Evolutionary conservation across 2,113 vertebrate species (phyloP).

Genomic region (Rhea pennata): DNA sequence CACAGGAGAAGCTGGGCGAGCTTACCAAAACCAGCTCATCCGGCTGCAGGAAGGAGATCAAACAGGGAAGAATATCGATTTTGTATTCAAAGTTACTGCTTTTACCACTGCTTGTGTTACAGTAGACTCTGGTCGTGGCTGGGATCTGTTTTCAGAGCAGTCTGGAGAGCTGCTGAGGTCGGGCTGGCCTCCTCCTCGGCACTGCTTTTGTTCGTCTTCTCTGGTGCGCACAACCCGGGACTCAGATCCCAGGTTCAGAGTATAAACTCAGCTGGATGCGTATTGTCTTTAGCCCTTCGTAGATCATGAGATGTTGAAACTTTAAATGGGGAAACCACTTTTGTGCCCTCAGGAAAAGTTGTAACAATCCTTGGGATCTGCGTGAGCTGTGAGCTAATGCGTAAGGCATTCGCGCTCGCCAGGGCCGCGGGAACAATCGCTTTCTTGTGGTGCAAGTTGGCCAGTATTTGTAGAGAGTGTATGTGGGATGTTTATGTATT

Average conservation of each 20-base stretch:
- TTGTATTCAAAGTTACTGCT: background rate
- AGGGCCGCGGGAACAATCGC: background rate
- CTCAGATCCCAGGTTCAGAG: background rate
- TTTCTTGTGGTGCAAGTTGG: background rate
- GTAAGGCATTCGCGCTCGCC: background rate
- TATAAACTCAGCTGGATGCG: rapidly evolving
- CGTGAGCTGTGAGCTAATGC: background rate
- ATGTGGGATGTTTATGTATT: rapidly evolving
- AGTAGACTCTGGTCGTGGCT: background rate
- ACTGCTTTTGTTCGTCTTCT: background rate
- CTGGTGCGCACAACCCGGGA: rapidly evolving
- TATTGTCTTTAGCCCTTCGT: background rate
- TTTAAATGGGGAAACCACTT: background rate
- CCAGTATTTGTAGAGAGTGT: background rate
- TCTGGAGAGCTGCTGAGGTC: background rate
- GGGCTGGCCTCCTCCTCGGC: background rate
- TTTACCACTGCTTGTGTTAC: background rate
- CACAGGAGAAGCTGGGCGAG: background rate
- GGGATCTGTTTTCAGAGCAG: background rate
- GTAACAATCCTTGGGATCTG: background rate
- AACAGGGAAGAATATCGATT: background rate
- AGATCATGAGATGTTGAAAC: background rate
- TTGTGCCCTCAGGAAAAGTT: background rate
- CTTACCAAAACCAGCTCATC: background rate
- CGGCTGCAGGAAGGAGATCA: background rate